Base-by-base conservation (phyloP, 2,113 vertebrate species). In the Serilophus lunatus region DNA sequence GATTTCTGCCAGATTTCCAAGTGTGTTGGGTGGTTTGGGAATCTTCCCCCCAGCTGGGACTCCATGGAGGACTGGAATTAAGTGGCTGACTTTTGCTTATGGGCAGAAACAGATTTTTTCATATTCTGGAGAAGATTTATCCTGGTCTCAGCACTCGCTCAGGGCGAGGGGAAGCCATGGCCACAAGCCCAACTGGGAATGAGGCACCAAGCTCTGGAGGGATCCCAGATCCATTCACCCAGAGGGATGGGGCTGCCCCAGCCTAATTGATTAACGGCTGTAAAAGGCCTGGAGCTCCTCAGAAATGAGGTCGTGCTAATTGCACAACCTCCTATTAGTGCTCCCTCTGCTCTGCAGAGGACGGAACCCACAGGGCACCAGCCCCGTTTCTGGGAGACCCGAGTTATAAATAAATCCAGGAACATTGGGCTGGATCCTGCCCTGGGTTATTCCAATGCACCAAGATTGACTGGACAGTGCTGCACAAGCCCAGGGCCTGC, bases 381-480 rank as follows among this genome's bases (percentile, higher is more conserved):
- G 56, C 90, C 56, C n/a, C 1, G 12, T 51, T 86, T 70, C 82
- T 84, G 61, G 28, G 4, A 80, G 82, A 57, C 36, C 74, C 10
- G 70, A 50, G 71, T 53, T 92, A 88, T 38, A 88, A 92, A 93
- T 88, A 90, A 88, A 69, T 0, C 18, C 33, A 2, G 3, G 72
- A 61, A 24, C 3, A 4, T 9, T 1, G 10, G 64, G 31, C 45
- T 59, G 80, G 45, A 81, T 91, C 42, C 89, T 81, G 66, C 63
- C 63, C 76, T 2, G 12, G 23, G n/a, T 80, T 29, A 4, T 18
- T 23, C 12, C 53, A 6, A 0, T 1, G 12, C 40, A 12, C 28
- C 1, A 1, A 44, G 47, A 13, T 0, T 42, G 51, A 44, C 60
- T 4, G 12, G 40, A 10, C 74, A 33, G 47, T 0, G 7, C 57